Evolutionary conservation across 2,797 vertebrate genomes (phyloP).

Genomic region (Sebastes itinus): DNA sequence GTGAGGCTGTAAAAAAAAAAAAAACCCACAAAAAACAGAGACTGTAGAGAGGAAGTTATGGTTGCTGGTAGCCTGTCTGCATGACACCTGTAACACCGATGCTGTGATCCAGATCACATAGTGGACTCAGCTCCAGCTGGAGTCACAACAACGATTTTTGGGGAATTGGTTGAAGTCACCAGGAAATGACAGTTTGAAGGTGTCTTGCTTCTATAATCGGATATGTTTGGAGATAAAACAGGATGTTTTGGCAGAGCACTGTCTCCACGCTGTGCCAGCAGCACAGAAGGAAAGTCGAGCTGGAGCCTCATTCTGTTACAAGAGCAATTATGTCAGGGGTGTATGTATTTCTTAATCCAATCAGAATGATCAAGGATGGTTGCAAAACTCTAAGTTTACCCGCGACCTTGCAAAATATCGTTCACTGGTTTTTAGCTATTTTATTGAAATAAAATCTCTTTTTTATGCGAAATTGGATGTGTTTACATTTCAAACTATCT

Average conservation of each 20-base stretch:
- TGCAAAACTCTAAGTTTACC: background rate
- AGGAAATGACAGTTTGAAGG: constrained; percentile 22
- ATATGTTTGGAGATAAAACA: constrained; percentile 28
- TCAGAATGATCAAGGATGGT: background rate
- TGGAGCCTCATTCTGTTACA: background rate
- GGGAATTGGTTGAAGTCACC: constrained; percentile 21
- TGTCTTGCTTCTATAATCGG: constrained; percentile 14
- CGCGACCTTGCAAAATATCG: background rate
- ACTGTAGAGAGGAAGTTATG: constrained; percentile 17
- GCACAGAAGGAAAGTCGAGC: background rate
- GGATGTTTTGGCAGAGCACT: constrained; percentile 33
- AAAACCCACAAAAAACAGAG: background rate
- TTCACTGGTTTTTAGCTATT: background rate
- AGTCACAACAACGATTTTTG: background rate
- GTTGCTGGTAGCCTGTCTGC: constrained; percentile 6
- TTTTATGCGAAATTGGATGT: background rate
- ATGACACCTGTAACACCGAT: constrained; percentile 26
- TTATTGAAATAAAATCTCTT: background rate
- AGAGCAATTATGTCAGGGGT: background rate
- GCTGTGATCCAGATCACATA: constrained; percentile 43
- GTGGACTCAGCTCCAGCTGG: constrained; percentile 20
- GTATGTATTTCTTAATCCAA: constrained; percentile 11
- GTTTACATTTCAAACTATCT: background rate
- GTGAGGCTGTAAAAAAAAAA: constrained; percentile 1
- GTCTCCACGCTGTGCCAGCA: background rate